These are phyloP conservation scores for Eugnorisma glareosa DNA, from an alignment of 2,888 invertebrate genomes.

Conservation along the genomic window DNA sequence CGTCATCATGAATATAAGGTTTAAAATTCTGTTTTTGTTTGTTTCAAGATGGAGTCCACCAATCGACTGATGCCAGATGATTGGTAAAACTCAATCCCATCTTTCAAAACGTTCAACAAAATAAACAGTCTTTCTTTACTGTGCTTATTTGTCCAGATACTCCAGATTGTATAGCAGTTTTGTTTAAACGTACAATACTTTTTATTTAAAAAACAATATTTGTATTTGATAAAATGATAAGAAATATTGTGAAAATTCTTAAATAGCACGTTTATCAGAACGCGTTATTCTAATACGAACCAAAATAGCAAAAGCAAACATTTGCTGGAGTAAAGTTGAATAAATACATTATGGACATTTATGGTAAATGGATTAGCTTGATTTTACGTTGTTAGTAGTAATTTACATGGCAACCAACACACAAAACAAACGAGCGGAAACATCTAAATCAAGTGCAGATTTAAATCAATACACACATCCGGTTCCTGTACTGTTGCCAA, in stretches of 20 bases:
- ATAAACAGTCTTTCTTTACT: background rate
- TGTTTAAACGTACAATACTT: slow-evolving; percentile 7
- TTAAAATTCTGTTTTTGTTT: slow-evolving; percentile 34
- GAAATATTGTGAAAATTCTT: slow-evolving; percentile 26
- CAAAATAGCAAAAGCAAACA: slow-evolving; percentile 34
- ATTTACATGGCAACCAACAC: slow-evolving; percentile 42
- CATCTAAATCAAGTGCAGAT: slow-evolving; percentile 47
- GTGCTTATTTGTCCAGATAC: slow-evolving; percentile 1
- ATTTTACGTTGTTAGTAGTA: slow-evolving; percentile 21
- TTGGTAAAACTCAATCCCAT: background rate
- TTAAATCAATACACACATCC: slow-evolving; percentile 48
- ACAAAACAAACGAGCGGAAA: slow-evolving; percentile 23
- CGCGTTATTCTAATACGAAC: slow-evolving; percentile 24
- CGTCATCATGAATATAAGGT: slow-evolving; percentile 26
- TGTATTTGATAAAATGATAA: slow-evolving; percentile 14
- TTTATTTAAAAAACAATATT: slow-evolving; percentile 11
- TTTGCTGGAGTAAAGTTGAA: slow-evolving; percentile 27
- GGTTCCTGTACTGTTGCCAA: slow-evolving; percentile 18
- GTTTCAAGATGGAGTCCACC: background rate
- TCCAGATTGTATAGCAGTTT: background rate
- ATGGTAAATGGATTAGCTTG: slow-evolving; percentile 27
- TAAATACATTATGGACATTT: slow-evolving; percentile 27
- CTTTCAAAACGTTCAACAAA: background rate
- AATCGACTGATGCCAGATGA: background rate
- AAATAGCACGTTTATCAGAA: slow-evolving; percentile 26